Evolutionary conservation across 1,140 invertebrate species (phyloP).

Genomic region (Reticulitermes speratus): DNA sequence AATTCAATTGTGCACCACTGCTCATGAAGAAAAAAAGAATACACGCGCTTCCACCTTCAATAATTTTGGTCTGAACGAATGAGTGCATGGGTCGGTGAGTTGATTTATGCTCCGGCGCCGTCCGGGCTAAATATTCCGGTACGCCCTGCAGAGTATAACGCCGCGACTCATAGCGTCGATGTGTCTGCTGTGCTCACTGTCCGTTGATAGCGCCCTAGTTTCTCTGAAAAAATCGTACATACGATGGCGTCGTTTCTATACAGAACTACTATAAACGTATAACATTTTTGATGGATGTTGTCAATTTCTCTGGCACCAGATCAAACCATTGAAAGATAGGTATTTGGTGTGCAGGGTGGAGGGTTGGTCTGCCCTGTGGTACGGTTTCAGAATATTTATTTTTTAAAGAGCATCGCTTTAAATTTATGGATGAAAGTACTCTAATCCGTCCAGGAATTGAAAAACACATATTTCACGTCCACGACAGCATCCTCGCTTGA

Average conservation of each 20-base stretch:
- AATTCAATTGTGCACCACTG: conserved; percentile 1
- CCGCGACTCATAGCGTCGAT: background rate
- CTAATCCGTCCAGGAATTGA: conserved; percentile 3
- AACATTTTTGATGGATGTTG: background rate
- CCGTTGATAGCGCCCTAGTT: background rate
- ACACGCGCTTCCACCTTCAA: background rate
- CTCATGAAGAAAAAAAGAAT: background rate
- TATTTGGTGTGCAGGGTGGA: background rate
- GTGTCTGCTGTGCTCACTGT: background rate
- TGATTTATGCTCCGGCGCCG: background rate
- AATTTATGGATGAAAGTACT: conserved; percentile 14
- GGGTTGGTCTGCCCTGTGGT: background rate
- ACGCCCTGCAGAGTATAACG: background rate
- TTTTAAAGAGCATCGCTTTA: background rate
- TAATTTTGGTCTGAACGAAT: conserved; percentile 7
- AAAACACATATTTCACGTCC: conserved; percentile 1
- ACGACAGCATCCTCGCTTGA: background rate
- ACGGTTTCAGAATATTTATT: conserved; percentile 15
- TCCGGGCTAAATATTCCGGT: background rate
- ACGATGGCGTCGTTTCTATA: background rate
- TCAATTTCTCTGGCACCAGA: conserved; percentile 10
- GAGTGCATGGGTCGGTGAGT: background rate
- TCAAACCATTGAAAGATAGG: background rate
- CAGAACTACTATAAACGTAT: background rate
- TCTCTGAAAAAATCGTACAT: background rate